Evolutionary conservation across 2,888 invertebrate species (phyloP).

Genomic region (Drosophila formosana): DNA sequence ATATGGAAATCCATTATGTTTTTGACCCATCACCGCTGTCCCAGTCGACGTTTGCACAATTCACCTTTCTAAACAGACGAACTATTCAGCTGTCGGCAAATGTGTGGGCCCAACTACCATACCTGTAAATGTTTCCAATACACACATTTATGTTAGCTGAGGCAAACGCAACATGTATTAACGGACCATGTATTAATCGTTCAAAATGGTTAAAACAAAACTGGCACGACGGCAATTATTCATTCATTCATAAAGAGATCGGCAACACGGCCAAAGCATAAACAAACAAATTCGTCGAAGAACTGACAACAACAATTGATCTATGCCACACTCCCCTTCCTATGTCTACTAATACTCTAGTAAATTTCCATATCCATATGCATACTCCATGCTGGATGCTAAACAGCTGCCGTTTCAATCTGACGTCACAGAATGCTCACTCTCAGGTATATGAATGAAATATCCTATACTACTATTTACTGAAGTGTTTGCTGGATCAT

Average conservation of each 20-base stretch:
- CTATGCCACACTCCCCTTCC: conserved; percentile 50
- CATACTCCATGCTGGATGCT: conserved; percentile 37
- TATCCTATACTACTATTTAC: conserved; percentile 36
- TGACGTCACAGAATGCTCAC: conserved; percentile 51
- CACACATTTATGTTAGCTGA: not conserved
- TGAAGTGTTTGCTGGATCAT: conserved; percentile 13
- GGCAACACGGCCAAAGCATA: conserved; percentile 55
- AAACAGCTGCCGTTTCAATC: conserved; percentile 37
- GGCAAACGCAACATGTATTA: not conserved
- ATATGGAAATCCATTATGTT: conserved; percentile 18
- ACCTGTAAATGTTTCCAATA: conserved; percentile 11
- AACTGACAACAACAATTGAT: conserved; percentile 74
- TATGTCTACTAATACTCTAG: not conserved
- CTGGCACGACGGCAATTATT: conserved; percentile 69
- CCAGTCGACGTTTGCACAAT: conserved; percentile 43
- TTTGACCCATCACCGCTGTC: conserved; percentile 10
- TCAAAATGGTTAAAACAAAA: conserved; percentile 56
- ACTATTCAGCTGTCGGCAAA: conserved; percentile 17
- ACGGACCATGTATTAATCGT: conserved; percentile 60
- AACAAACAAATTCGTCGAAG: conserved; percentile 67
- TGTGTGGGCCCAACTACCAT: conserved; percentile 10
- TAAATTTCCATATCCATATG: conserved; percentile 6
- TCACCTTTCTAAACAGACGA: conserved; percentile 36
- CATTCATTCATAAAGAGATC: conserved; percentile 80
- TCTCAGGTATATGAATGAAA: conserved; percentile 56